Evolutionary conservation across 2,797 vertebrate genomes (phyloP), one percentile per base, ranked within the genome.

Genomic region (Mormyrops boulengeri): DNA sequence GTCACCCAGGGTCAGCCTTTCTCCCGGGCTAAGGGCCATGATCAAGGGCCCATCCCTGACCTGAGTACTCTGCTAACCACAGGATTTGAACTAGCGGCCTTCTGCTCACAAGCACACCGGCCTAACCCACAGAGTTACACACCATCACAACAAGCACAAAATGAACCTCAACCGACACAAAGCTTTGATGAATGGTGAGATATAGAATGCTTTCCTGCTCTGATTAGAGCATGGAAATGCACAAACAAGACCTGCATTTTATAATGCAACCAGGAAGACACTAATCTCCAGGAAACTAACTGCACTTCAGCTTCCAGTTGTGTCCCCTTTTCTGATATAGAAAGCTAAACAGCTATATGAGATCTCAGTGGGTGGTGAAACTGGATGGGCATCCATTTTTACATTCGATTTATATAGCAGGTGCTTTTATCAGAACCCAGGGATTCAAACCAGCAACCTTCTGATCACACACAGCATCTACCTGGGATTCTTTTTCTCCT

Each of bases 401-500:
- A 30, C 26, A 12, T 66, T 30, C 26, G 12, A 69, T 69, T 69
- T 30, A 14, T 34, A 34, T 34, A 69, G 62, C 62, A 69, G 26
- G 26, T 69, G 62, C 11, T 69, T 34, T 69, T 69, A 69, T 69
- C 30, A 1, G 0, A 69, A 69, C 62, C 26, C 11, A 34, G 62
- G 26, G 62, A 12, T 69, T 14, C 30, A 34, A 34, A 34, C 62
- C 62, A 69, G 62, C 26, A 30, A 34, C 22, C 26, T 69, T 69
- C 26, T 11, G 26, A 34, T 69, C 62, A 34, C 26, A 69, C 62
- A 34, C 11, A 69, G 62, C 62, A n/a, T 90, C 90, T 80, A 97
- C 97, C 97, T 89, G 96, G 93, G 9, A 50, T 95, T 90, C 96
- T 93, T 89, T 95, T 97, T 50, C 97, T 95, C 66, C 96, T 95